Base-by-base conservation (phyloP, 1,140 invertebrate species). In the Euura lappo region DNA sequence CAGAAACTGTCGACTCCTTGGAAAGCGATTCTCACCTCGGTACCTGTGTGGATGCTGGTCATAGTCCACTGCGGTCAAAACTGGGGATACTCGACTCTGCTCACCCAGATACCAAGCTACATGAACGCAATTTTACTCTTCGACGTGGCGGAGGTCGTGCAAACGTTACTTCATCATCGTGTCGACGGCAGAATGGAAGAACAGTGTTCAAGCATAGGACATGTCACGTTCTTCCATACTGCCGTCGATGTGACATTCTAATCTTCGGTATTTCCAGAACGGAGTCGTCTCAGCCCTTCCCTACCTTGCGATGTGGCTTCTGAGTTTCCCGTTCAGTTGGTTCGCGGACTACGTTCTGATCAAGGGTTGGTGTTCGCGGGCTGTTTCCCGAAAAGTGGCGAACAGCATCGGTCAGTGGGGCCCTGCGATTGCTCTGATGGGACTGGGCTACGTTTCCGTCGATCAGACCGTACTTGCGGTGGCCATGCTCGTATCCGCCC, bases 81-180 rank as follows among this genome's bases (percentile, higher is more conserved):
- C 89, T 96, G 94, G 80, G 94, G 94, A 75, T 95, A 95, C 80
- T 94, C 99, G 87, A 99, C 96, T 0, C 90, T 99, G 72, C 94
- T 99, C 90, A 98, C 96, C 1, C 95, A 98, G 80, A 87, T 99
- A 75, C 98, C 98, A 0, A 98, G 96, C 0, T 99, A 97, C 85
- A 96, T 99, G 94, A 95, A 97, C 81, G 95, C 97, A 89, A 94
- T 99, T 67, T 90, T 99, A 7, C 93, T 96, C 80, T 98, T 98
- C 88, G 92, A 97, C 71, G 93, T 99, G 45, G 91, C 93, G 86
- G 87, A 90, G 75, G 91, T 91, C 79, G 76, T 78, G 13, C 6
- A 11, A 28, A 28, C 28, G 28, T 28, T 28, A 1, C 28, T 28
- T 28, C n/a, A n/a, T n/a, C n/a, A n/a, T n/a, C n/a, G n/a, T n/a